Conservation (phyloP, 2,113 vertebrate genomes). For the Naja naja region DNA sequence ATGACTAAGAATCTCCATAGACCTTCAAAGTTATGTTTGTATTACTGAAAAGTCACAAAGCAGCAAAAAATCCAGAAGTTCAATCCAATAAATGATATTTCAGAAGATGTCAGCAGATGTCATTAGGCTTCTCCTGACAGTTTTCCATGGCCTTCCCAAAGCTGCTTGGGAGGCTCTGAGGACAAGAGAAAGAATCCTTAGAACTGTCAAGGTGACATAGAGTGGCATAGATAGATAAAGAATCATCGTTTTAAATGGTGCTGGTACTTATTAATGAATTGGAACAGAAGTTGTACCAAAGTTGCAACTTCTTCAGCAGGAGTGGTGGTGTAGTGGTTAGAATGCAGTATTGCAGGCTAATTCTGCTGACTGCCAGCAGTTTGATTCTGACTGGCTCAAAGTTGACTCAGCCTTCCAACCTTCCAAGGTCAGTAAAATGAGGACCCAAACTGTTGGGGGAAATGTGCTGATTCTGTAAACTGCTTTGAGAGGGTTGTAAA, state of each 20-base stretch:
- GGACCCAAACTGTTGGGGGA: too few species aligned
- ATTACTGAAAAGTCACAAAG: neutral
- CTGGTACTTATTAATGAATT: too few species aligned
- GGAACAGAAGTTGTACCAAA: neutral
- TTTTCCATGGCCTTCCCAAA: neutral
- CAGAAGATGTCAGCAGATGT: neutral
- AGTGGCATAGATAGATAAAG: neutral
- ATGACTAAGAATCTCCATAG: too few species aligned
- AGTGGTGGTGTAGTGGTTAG: neutral
- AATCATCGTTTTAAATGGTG: neutral
- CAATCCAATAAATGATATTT: neutral
- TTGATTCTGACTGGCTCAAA: neutral
- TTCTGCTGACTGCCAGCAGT: neutral
- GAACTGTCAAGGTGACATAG: neutral
- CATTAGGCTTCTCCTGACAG: neutral
- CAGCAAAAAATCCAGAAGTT: neutral
- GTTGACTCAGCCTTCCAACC: neutral
- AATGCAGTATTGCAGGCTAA: neutral
- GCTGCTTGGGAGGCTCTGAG: neutral
- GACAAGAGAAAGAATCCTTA: neutral
- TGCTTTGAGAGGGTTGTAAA: too few species aligned
- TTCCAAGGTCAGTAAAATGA: neutral
- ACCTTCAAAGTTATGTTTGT: neutral
- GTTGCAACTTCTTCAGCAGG: neutral
- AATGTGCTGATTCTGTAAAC: too few species aligned